Evolutionary conservation across 2,113 vertebrate species (phyloP), one percentile per base, ranked within the genome.

Genomic region (Pelecanus crispus): DNA sequence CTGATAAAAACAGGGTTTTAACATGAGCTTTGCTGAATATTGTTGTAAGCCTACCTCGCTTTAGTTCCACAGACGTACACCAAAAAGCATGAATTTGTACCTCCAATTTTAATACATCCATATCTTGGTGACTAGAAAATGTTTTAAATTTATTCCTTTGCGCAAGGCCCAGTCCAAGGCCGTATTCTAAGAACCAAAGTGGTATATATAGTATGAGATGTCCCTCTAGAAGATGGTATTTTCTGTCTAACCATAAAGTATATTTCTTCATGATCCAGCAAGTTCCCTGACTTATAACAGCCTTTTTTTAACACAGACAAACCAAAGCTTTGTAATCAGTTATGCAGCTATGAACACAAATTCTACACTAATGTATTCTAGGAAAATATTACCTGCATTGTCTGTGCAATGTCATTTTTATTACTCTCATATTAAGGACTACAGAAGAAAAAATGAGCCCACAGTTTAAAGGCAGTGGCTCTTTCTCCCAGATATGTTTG

Each of bases 51-150:
- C 91, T 95, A 63, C 38, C n/a, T 88, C 32, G 25, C 56, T 94
- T 88, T 82, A 55, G 36, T 87, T 97, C 36, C 19, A 94, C 34
- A 92, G 87, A 38, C 6, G 34, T 91, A 81, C 50, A 94, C 34
- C 55, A 92, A 97, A 97, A 95, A 81, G 58, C 87, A 94, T 71
- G 25, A 95, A 94, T 97, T 97, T 95, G 52, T 91, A 31, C 40
- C 29, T 85, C 63, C 10, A 56, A 56, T 94, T 97, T 93, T 94
- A 96, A 97, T 90, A 88, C 61, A 96, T 52, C 20, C 11, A 74
- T 92, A 55, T 71, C 53, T 70, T 67, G 65, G 55, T 93, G 80
- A 75, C 42, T 87, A 91, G 59, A 91, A 94, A 87, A 87, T 91
- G 47, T 73, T 79, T 65, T 66, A 18, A 59, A 81, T 88, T 29